Percentiles rank a stretch among this genome's conserved stretches.
Evolutionary conservation across 2,113 vertebrate genomes (phyloP).

Genomic region (Symphodus melops): DNA sequence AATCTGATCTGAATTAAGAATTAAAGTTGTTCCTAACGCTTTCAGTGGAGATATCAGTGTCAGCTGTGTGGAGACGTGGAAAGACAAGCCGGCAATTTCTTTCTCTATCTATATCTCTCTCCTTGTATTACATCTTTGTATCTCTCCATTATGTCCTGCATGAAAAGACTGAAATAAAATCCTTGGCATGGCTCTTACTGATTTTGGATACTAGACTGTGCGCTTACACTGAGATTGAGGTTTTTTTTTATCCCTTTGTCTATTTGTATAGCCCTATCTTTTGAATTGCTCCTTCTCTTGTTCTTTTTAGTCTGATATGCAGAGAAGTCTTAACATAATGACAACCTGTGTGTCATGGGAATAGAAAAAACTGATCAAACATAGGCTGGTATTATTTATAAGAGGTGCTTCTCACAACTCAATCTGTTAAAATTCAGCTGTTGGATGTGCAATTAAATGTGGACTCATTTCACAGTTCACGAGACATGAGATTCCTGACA

Average conservation of each 20-base stretch:
- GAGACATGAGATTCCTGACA: background rate
- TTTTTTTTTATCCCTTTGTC: background rate
- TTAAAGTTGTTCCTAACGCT: constrained; percentile 20
- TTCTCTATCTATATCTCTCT: background rate
- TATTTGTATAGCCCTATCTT: background rate
- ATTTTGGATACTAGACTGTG: constrained; percentile 13
- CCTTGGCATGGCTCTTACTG: constrained; percentile 22
- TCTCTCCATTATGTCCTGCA: constrained; percentile 12
- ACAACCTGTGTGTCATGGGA: too few species aligned
- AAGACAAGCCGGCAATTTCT: background rate
- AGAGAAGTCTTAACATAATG: too few species aligned
- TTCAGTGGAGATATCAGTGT: constrained; percentile 20
- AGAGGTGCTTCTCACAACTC: background rate
- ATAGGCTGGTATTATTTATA: too few species aligned
- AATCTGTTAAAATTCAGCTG: too few species aligned
- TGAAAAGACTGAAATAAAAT: constrained; percentile 42
- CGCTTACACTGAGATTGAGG: constrained; percentile 7
- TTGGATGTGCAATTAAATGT: background rate
- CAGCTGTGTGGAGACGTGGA: constrained; percentile 30
- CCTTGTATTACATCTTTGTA: background rate
- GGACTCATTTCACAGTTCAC: background rate
- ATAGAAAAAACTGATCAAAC: too few species aligned
- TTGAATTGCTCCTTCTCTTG: too few species aligned
- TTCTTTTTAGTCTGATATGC: too few species aligned
- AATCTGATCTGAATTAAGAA: constrained; percentile 23